Evolutionary conservation across 1,140 invertebrate species (phyloP).

Genomic region (Drosophila pandora): DNA sequence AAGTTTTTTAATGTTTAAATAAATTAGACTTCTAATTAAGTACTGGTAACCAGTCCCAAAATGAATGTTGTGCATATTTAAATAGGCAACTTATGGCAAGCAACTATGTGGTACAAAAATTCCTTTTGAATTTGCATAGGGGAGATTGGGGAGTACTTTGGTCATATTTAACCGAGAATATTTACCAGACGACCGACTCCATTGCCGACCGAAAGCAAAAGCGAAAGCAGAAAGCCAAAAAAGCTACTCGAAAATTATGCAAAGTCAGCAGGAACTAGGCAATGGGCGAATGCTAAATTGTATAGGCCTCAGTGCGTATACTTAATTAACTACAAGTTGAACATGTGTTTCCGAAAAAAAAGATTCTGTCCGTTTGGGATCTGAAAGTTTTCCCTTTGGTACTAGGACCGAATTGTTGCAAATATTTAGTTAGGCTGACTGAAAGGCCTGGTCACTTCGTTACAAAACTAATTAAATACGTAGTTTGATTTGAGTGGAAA

Average conservation of each 20-base stretch:
- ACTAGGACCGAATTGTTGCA: conserved; percentile 51
- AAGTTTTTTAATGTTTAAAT: conserved; percentile 25
- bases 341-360: conserved; percentile 51
- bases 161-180: conserved; percentile 61
- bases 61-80: conserved; percentile 24
- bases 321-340: conserved; percentile 71
- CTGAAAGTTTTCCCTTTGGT: conserved; percentile 23
- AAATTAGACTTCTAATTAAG: conserved; percentile 30
- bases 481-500: conserved; percentile 38
- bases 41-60: conserved; percentile 12
- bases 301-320: conserved; percentile 61
- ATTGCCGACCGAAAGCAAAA: conserved; percentile 23
- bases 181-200: conserved; percentile 41
- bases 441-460: conserved; percentile 24
- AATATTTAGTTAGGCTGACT: conserved; percentile 72
- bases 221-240: conserved; percentile 27
- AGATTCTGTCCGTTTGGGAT: conserved; percentile 1
- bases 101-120: conserved; percentile 27
- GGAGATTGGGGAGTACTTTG: conserved; percentile 37
- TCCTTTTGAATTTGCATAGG: conserved; percentile 72
- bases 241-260: conserved; percentile 66
- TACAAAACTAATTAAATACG: conserved; percentile 57
- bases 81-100: conserved; percentile 33
- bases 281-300: conserved; percentile 51
- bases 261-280: conserved; percentile 71